Percentiles rank a stretch among this genome's conserved stretches.
Evolutionary conservation across 2,113 vertebrate species (phyloP).

Genomic region (Phaethon lepturus): DNA sequence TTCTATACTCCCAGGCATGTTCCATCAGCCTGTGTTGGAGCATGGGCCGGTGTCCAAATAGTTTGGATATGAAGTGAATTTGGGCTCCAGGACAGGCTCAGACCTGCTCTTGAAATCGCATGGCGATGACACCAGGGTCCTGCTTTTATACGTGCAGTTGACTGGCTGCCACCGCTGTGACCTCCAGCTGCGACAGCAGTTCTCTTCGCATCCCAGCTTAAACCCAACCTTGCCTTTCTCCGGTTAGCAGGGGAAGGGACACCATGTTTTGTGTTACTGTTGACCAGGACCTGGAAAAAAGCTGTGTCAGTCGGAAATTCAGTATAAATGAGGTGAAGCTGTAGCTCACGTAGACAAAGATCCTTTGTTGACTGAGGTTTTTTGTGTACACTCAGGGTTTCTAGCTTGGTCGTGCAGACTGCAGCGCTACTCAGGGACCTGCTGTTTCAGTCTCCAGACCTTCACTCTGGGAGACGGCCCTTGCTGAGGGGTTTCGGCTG

Average conservation of each 20-base stretch:
- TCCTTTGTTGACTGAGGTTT: background rate
- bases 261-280: background rate
- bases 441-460: background rate
- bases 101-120: constrained; percentile 35
- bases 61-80: constrained; percentile 46
- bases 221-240: background rate
- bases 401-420: rapidly evolving
- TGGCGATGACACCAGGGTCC: constrained; percentile 18
- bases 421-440: rapidly evolving
- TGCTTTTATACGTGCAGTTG: background rate
- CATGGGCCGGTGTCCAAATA: constrained; percentile 31
- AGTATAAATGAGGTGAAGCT: background rate
- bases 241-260: background rate
- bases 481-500: rapidly evolving
- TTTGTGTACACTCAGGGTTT: background rate
- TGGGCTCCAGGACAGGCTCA: constrained; percentile 35
- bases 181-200: background rate
- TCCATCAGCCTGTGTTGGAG: constrained; percentile 23
- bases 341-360: background rate
- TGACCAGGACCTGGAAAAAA: background rate
- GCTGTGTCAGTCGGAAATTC: background rate
- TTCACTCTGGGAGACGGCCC: rapidly evolving
- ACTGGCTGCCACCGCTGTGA: background rate
- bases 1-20: constrained; percentile 50
- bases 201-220: background rate